Conservation (phyloP, 1,140 invertebrate species). For the Psix sp. region DNA sequence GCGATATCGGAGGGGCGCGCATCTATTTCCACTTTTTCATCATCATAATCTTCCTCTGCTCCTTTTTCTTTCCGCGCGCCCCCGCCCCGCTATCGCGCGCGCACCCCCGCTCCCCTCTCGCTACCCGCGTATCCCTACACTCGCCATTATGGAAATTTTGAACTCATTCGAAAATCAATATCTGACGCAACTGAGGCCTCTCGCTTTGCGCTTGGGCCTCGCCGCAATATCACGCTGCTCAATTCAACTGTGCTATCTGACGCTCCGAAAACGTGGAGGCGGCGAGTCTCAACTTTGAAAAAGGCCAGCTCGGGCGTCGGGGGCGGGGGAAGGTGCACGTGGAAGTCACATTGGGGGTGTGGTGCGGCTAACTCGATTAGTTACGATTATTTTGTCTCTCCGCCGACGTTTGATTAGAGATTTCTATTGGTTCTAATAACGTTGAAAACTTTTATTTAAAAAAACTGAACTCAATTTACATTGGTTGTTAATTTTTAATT, state of each 20-base stretch:
- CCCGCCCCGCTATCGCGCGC: conserved; percentile 20
- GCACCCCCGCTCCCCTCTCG: conserved; percentile 20
- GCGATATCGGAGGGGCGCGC: conserved; percentile 21
- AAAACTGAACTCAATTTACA: too few species aligned
- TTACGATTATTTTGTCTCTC: too few species aligned
- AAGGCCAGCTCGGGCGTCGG: neutral
- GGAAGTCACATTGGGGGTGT: neutral
- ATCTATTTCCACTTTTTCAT: conserved; percentile 53
- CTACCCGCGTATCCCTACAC: conserved; percentile 32
- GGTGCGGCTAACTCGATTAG: too few species aligned
- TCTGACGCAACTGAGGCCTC: conserved; percentile 65
- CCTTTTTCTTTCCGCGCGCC: conserved; percentile 39
- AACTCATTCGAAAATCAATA: conserved; percentile 76
- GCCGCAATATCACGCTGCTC: conserved; percentile 30
- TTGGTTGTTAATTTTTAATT: too few species aligned
- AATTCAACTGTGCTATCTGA: conserved; percentile 34
- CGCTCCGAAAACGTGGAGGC: conserved; percentile 8
- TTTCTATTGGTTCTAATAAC: too few species aligned
- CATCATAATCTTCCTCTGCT: conserved; percentile 51
- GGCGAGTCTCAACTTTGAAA: conserved; percentile 3
- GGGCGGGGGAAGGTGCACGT: conserved; percentile 3
- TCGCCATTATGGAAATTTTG: conserved; percentile 75
- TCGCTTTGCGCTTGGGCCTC: conserved; percentile 40
- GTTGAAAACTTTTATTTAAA: too few species aligned
- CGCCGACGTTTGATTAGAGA: too few species aligned